Evolutionary conservation across 2,113 vertebrate species (phyloP).

Genomic region (Amazona guildingii): DNA sequence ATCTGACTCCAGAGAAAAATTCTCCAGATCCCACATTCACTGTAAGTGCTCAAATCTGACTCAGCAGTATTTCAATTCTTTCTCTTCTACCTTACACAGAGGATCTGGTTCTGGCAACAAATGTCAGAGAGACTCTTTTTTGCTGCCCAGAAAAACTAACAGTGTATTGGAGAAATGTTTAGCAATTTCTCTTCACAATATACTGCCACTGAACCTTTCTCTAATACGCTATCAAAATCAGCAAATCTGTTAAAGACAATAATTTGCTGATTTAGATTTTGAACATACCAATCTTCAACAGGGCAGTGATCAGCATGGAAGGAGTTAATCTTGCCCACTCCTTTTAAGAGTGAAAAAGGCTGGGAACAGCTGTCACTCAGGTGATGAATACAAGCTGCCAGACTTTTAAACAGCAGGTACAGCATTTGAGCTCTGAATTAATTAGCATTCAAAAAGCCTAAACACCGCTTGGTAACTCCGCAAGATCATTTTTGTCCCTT

Average conservation of each 20-base stretch:
- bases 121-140: neutral
- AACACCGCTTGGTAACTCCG: conserved; percentile 38
- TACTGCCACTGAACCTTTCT: neutral
- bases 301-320: conserved; percentile 48
- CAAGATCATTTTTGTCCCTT: conserved; percentile 66
- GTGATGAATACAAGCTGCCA: conserved; percentile 78
- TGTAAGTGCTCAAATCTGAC: neutral
- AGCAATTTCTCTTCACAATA: neutral
- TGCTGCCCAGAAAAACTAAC: neutral
- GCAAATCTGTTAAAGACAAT: neutral
- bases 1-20: neutral
- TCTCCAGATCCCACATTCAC: neutral
- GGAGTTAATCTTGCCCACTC: conserved; percentile 67
- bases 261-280: neutral
- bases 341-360: conserved; percentile 58
- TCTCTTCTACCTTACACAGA: neutral
- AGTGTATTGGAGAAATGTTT: neutral
- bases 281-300: neutral
- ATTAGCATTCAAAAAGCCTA: conserved; percentile 76
- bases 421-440: conserved; percentile 72
- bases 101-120: neutral
- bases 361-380: conserved; percentile 78
- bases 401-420: conserved; percentile 75
- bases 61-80: neutral
- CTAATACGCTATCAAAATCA: conserved; percentile 8